Base-by-base conservation (phyloP, 2,797 vertebrate genomes). In the Muraenolepis orangiensis region DNA sequence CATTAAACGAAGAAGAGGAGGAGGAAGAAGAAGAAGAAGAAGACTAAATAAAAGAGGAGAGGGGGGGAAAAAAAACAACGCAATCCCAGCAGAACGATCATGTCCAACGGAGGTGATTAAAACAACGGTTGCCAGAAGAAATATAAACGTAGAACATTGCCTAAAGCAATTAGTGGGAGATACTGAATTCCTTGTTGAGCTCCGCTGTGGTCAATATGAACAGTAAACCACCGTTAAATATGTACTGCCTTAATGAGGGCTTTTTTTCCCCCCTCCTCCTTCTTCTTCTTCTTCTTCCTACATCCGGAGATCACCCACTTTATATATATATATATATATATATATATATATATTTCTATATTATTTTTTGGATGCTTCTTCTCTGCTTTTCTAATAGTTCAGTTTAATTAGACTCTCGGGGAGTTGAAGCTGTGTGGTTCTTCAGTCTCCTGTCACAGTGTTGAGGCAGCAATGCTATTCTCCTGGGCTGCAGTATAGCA, bases 351-450 rank as follows among this genome's bases (percentile, higher is more conserved):
- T 40, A 40, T 51, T 20, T 51, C 20, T 51, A n/a, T 51, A n/a
- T 51, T 5, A 51, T 57, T 57, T 73, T 72, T 71, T 69, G 57
- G n/a, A n/a, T 57, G 34, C 76, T 61, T 79, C 73, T 77, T 72
- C 72, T 72, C 76, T 74, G 57, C 67, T 74, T 72, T 77, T 76
- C 77, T 75, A 76, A 78, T 76, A 76, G 72, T 72, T 38, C 42
- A 71, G 78, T 74, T 81, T 89, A 89, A 89, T 88, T 86, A 88
- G 82, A 85, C 88, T 82, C 88, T 71, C 68, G 73, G 86, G 88
- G 83, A 83, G 83, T 80, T 73, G 75, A 34, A 82, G 83, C 79
- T 73, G 75, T 34, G 71, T 69, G 68, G 73, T 74, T 80, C 76
- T 82, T 78, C 66, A 72, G 76, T 72, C 69, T 71, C 78, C 73